A percentile compares a stretch with the other conserved stretches of the same genome.
These are phyloP conservation scores for Maniola hyperantus DNA, from an alignment of 2,888 invertebrate species.

Conservation along the genomic window DNA sequence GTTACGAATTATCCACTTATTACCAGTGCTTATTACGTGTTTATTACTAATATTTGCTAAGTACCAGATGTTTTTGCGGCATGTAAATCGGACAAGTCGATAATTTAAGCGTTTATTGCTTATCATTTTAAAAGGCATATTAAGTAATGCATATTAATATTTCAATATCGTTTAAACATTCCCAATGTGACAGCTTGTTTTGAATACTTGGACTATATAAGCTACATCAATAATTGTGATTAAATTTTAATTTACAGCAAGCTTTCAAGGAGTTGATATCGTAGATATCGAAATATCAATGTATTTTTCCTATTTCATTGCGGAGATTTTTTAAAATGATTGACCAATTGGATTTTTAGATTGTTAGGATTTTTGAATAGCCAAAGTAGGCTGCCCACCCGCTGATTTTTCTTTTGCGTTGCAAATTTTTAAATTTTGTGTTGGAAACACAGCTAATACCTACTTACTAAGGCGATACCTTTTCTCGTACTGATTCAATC, in stretches of 20 bases:
- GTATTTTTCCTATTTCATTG: too few relatives aligned
- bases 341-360: too few relatives aligned
- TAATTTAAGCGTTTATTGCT: not conserved
- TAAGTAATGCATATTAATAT: not conserved
- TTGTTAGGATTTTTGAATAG: not conserved
- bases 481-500: not conserved
- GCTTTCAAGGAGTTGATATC: not conserved
- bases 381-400: not conserved
- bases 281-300: too few relatives aligned
- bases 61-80: not conserved
- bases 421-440: not conserved
- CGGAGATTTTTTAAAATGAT: too few relatives aligned
- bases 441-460: not conserved
- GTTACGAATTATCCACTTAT: not conserved
- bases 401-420: not conserved
- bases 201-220: not conserved
- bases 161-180: not conserved
- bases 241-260: not conserved
- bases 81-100: not conserved
- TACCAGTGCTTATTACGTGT: too few relatives aligned
- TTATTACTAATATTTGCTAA: constrained; percentile 1
- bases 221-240: not conserved
- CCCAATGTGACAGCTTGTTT: constrained; percentile 3
- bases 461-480: not conserved
- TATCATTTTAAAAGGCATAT: too few relatives aligned